These are phyloP conservation scores for Plecotus auritus DNA, from an alignment of 2,113 vertebrate species.

Conservation along the genomic window DNA sequence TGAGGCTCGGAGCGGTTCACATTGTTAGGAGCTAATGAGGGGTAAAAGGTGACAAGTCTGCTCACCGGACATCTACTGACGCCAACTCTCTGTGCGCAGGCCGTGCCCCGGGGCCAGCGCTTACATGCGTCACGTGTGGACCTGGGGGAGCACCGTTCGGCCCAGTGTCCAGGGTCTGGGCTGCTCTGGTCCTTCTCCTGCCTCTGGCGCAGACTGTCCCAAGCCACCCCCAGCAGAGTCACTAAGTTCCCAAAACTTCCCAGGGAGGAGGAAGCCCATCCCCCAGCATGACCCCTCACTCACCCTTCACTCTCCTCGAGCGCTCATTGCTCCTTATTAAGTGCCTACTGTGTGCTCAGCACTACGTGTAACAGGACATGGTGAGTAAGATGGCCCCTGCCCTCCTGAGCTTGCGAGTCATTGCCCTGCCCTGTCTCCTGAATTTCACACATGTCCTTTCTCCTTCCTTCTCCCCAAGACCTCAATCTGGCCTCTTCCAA, in stretches of 20 bases:
- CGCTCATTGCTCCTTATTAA: background rate
- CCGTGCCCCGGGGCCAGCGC: background rate
- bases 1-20: background rate
- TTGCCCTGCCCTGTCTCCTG: background rate
- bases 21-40: background rate
- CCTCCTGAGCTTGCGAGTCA: background rate
- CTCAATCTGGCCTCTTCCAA: background rate
- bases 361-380: accelerated
- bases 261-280: background rate
- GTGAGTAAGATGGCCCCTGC: background rate
- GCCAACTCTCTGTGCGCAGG: background rate
- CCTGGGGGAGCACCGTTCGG: accelerated
- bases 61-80: background rate
- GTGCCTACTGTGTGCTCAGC: background rate
- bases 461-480: background rate
- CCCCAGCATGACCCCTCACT: background rate
- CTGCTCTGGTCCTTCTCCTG: background rate
- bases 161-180: background rate
- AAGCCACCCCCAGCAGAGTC: background rate
- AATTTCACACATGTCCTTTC: background rate
- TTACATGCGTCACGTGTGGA: accelerated
- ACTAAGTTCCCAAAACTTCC: background rate
- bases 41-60: background rate
- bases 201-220: background rate
- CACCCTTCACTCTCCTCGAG: no score